phyloP scores from a whole-genome alignment of 1,140 invertebrate genomes.

The Melitaea cinxia region DNA sequence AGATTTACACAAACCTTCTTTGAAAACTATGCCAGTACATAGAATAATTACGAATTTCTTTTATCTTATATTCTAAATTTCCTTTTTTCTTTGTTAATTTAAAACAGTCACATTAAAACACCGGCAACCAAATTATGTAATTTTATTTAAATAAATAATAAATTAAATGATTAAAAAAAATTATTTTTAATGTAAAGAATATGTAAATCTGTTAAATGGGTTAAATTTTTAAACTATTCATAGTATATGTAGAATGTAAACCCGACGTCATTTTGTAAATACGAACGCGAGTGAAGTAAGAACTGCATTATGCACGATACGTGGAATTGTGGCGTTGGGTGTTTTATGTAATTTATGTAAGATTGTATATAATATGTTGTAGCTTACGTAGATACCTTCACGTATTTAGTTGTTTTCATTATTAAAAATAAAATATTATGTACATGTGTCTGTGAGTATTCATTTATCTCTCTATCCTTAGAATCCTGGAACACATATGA shows the following conservation, averaged over 20 bases:
- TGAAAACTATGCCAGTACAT: no score
- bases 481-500: no score
- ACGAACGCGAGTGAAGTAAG: conserved; percentile 41
- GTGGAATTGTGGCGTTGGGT: conserved; percentile 70
- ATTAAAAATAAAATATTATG: conserved; percentile 74
- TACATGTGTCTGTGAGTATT: conserved; percentile 40
- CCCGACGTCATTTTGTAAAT: conserved; percentile 63
- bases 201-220: conserved; percentile 3
- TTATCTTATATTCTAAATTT: no score
- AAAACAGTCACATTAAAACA: no score
- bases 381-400: conserved; percentile 37
- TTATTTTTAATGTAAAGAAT: no score
- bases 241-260: not conserved
- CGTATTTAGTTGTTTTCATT: conserved; percentile 76
- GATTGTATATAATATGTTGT: conserved; percentile 19
- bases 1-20: no score
- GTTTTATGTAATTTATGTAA: conserved; percentile 46
- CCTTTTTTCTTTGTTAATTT: no score
- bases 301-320: conserved; percentile 72
- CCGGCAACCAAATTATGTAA: no score
- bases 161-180: no score
- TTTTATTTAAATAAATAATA: no score
- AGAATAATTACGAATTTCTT: no score
- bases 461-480: conserved; percentile 12
- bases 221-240: conserved; percentile 10